These are phyloP conservation scores for Cranoglanis bouderius DNA, from an alignment of 2,113 vertebrate genomes.

Conservation along the genomic window DNA sequence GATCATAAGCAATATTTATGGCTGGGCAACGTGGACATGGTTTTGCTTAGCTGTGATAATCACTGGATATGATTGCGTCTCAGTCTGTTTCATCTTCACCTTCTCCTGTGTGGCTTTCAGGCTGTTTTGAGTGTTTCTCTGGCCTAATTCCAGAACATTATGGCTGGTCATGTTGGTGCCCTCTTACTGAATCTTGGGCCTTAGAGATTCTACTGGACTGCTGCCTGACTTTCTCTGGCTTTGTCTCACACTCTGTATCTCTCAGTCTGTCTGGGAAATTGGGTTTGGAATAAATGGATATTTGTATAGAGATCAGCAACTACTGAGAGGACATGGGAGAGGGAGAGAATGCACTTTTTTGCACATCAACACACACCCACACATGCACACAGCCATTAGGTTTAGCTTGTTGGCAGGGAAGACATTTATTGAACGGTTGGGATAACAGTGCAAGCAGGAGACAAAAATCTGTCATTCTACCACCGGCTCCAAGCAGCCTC, in stretches of 20 bases:
- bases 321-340: conserved; percentile 43
- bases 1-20: conserved; percentile 65
- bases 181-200: conserved; percentile 42
- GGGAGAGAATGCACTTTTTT: conserved; percentile 21
- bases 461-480: conserved; percentile 61
- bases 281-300: conserved; percentile 70
- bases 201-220: conserved; percentile 35
- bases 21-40: conserved; percentile 59
- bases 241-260: conserved; percentile 29
- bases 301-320: conserved; percentile 61
- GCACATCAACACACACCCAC: conserved; percentile 36
- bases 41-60: conserved; percentile 57
- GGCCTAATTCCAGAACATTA: conserved; percentile 41
- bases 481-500: conserved; percentile 43
- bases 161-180: conserved; percentile 31
- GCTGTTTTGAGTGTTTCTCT: conserved; percentile 38
- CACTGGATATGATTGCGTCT: conserved; percentile 22
- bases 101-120: conserved; percentile 2
- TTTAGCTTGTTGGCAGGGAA: conserved; percentile 60
- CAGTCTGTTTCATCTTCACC: conserved; percentile 24
- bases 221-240: conserved; percentile 27
- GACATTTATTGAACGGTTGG: conserved; percentile 62
- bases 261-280: conserved; percentile 58
- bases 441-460: conserved; percentile 59
- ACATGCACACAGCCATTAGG: conserved; percentile 34